A percentile compares a stretch with the other conserved stretches of the same genome.
Evolutionary conservation across 2,797 vertebrate genomes (phyloP).

Genomic region (Notoglanidium macrostoma): DNA sequence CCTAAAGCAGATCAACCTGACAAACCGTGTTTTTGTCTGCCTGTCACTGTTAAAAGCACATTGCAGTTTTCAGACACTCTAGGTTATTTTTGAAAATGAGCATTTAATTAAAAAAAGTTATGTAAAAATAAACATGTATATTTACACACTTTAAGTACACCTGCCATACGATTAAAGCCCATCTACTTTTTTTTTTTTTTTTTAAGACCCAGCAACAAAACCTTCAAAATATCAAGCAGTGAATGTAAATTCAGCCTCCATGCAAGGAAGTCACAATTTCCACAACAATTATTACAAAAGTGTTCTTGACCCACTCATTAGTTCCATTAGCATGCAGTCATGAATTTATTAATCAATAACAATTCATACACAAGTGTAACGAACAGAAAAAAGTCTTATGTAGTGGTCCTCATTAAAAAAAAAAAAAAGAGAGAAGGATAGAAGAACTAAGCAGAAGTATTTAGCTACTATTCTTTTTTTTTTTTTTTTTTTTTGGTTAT

Average conservation of each 20-base stretch:
- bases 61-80: not conserved
- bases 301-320: conserved; percentile 43
- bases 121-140: conserved; percentile 38
- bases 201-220: not conserved
- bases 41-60: conserved; percentile 14
- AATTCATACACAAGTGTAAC: conserved; percentile 45
- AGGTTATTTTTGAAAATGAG: conserved; percentile 4
- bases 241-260: conserved; percentile 41
- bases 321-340: conserved; percentile 49
- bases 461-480: conserved; percentile 25
- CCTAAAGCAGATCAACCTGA: conserved; percentile 12
- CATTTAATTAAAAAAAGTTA: conserved; percentile 10
- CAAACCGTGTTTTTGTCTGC: not conserved
- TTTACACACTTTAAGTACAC: conserved; percentile 22
- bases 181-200: not conserved
- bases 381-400: conserved; percentile 61
- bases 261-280: conserved; percentile 46
- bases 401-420: conserved; percentile 51
- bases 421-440: conserved; percentile 40
- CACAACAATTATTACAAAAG: conserved; percentile 31
- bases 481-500: conserved; percentile 16
- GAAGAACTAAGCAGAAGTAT: conserved; percentile 40
- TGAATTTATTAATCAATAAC: conserved; percentile 22
- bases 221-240: conserved; percentile 39
- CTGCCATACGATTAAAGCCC: conserved; percentile 7